Conservation (phyloP, 2,888 invertebrate genomes). For the Drosophila meridiana region DNA sequence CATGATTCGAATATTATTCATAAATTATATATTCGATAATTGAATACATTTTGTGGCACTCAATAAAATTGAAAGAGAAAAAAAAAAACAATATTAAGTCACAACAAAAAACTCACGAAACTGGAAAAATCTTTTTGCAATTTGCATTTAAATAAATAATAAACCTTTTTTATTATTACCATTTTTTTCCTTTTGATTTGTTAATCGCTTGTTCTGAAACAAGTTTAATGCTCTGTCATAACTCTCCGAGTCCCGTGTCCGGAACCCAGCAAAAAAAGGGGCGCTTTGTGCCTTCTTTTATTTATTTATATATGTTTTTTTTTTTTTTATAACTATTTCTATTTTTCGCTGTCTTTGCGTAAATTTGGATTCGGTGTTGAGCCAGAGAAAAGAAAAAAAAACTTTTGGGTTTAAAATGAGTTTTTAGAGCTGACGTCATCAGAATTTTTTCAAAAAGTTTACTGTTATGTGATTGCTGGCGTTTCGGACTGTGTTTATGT, state of each 20-base stretch:
- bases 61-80: constrained; percentile 27
- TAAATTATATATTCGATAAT: constrained; percentile 44
- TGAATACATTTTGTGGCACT: constrained; percentile 45
- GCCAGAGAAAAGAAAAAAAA: constrained; percentile 29
- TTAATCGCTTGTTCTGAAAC: constrained; percentile 51
- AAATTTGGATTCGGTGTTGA: constrained; percentile 47
- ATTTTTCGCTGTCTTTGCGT: constrained; percentile 46
- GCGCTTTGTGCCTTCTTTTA: constrained; percentile 53
- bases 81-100: constrained; percentile 18
- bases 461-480: constrained; percentile 65
- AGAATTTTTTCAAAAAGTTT: constrained; percentile 57
- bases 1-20: constrained; percentile 63
- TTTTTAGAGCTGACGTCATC: constrained; percentile 71
- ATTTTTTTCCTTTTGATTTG: constrained; percentile 30
- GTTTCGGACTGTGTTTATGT: constrained; percentile 36
- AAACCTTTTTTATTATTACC: constrained; percentile 47
- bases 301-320: constrained; percentile 1
- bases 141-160: constrained; percentile 65
- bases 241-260: constrained; percentile 40
- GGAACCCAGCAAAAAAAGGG: constrained; percentile 55
- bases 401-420: constrained; percentile 49
- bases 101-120: constrained; percentile 42
- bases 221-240: constrained; percentile 62
- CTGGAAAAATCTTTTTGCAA: constrained; percentile 64
- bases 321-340: constrained; percentile 18